Evolutionary conservation across 1,140 invertebrate genomes (phyloP).

Genomic region (Aphaenogaster floridana): DNA sequence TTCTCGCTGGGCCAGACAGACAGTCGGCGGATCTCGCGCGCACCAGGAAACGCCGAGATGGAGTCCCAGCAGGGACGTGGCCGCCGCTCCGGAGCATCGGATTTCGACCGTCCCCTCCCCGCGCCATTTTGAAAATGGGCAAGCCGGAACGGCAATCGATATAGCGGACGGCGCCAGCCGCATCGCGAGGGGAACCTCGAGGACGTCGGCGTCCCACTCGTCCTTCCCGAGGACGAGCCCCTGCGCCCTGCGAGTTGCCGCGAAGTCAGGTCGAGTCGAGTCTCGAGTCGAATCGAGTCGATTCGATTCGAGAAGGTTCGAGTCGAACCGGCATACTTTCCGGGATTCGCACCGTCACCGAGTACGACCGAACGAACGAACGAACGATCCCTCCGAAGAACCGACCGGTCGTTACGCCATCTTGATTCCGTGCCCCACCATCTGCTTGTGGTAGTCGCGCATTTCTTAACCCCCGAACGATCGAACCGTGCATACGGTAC

Average conservation of each 20-base stretch:
- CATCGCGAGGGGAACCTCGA: conserved; percentile 51
- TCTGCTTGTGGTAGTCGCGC: conserved; percentile 32
- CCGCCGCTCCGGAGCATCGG: conserved; percentile 19
- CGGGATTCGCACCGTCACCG: not conserved
- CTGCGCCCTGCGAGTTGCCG: not conserved
- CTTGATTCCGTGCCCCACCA: conserved; percentile 75
- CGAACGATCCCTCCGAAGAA: conserved; percentile 58
- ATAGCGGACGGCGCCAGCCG: conserved; percentile 75
- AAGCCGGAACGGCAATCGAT: conserved; percentile 80
- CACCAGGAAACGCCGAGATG: not conserved
- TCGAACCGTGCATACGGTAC: conserved; percentile 62
- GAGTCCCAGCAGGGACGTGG: not conserved
- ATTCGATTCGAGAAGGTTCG: too few species aligned
- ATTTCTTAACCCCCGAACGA: conserved; percentile 74
- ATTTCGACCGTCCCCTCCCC: conserved; percentile 74
- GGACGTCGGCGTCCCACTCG: conserved; percentile 20
- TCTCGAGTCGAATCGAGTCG: not conserved
- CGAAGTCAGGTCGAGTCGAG: not conserved
- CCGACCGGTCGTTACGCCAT: conserved; percentile 76
- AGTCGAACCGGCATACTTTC: not conserved
- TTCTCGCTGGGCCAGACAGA: not conserved
- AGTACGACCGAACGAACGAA: conserved; percentile 6
- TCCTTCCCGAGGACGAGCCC: conserved; percentile 35
- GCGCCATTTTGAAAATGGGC: conserved; percentile 85
- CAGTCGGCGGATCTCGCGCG: not conserved